A percentile compares a stretch with the other conserved stretches of the same genome.
Evolutionary conservation across 2,113 vertebrate species (phyloP).

Genomic region (Ciconia maguari): DNA sequence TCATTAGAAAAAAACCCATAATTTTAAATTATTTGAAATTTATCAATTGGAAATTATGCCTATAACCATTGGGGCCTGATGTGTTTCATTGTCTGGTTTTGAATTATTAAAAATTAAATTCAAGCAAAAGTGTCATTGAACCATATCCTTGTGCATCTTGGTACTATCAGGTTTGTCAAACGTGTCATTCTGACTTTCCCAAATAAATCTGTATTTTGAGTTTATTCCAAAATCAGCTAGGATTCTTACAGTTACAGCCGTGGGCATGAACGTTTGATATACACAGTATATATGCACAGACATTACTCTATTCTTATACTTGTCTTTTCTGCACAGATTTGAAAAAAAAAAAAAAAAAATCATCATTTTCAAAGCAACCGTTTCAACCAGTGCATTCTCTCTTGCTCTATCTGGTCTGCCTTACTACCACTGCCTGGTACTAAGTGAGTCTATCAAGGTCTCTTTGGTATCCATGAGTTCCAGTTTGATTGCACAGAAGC

Average conservation of each 20-base stretch:
- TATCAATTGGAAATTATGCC: neutral
- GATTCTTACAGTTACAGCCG: neutral
- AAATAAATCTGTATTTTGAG: neutral
- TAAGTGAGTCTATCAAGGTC: conserved; percentile 28
- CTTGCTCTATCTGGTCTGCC: neutral
- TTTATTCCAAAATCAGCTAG: neutral
- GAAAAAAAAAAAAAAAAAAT: neutral
- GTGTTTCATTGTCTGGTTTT: neutral
- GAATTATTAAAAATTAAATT: neutral
- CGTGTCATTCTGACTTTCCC: neutral
- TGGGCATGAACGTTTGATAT: neutral
- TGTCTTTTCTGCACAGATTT: neutral
- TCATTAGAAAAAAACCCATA: neutral
- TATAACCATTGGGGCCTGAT: neutral
- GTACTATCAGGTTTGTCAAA: neutral
- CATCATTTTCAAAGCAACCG: neutral
- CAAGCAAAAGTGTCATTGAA: neutral
- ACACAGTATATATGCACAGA: neutral
- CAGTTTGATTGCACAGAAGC: conserved; percentile 50
- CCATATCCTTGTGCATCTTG: neutral
- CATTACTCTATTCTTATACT: neutral
- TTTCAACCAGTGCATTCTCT: neutral
- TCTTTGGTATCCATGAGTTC: conserved; percentile 17
- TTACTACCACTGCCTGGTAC: neutral
- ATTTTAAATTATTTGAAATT: neutral